Evolutionary conservation across 2,797 vertebrate species (phyloP).

Genomic region (Chaunax sp.): DNA sequence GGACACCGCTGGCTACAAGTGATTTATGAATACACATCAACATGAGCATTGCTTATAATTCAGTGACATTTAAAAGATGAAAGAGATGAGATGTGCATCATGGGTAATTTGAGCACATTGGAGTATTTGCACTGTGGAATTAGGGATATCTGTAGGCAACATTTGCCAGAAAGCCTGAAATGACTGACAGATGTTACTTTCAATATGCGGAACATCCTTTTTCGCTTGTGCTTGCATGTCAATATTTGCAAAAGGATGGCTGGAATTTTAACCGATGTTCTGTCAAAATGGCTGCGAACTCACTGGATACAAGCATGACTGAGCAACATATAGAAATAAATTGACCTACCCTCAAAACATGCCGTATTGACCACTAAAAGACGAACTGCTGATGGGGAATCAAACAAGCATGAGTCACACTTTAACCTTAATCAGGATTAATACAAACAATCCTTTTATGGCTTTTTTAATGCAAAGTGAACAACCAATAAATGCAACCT

Average conservation of each 20-base stretch:
- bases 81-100: slow-evolving; percentile 61
- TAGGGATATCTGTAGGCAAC: slow-evolving; percentile 48
- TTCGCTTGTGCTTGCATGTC: slow-evolving; percentile 2
- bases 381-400: too few relatives aligned
- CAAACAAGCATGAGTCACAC: slow-evolving; percentile 16
- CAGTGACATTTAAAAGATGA: slow-evolving; percentile 75
- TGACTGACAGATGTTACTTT: slow-evolving; percentile 60
- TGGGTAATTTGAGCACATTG: slow-evolving; percentile 65
- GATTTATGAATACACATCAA: slow-evolving; percentile 78
- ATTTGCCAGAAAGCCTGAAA: slow-evolving; percentile 31
- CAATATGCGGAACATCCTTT: slow-evolving; percentile 30
- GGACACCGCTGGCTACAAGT: slow-evolving; percentile 75
- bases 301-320: slow-evolving; percentile 33
- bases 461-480: not conserved
- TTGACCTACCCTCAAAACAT: slow-evolving; percentile 32
- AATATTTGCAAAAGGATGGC: slow-evolving; percentile 34
- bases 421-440: slow-evolving; percentile 22
- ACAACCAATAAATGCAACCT: slow-evolving; percentile 3
- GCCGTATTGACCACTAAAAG: slow-evolving; percentile 45
- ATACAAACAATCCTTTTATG: slow-evolving; percentile 4
- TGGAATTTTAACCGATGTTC: slow-evolving; percentile 44
- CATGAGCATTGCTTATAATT: slow-evolving; percentile 79
- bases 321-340: slow-evolving; percentile 55
- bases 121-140: slow-evolving; percentile 59
- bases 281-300: slow-evolving; percentile 25